phyloP scores from a whole-genome alignment of 2,888 invertebrate species.

The Rambutsinella grinnellia region DNA sequence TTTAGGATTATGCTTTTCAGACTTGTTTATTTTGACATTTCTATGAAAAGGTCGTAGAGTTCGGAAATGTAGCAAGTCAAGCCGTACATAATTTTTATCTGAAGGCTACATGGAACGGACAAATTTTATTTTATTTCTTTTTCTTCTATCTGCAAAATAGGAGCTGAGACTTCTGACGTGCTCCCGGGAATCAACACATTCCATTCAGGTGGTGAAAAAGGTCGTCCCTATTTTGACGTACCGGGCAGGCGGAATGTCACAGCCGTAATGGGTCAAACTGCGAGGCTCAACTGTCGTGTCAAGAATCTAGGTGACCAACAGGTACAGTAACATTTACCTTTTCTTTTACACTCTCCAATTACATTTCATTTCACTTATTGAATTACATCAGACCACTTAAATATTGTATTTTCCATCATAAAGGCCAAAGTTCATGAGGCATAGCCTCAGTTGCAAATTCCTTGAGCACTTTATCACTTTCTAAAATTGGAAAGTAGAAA shows the following conservation, averaged over 20 bases:
- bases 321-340: conserved; percentile 72
- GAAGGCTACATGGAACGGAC: background rate
- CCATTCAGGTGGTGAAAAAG: conserved; percentile 58
- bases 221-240: conserved; percentile 86
- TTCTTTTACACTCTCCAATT: too few species aligned
- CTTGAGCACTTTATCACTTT: too few species aligned
- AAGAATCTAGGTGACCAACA: conserved; percentile 90
- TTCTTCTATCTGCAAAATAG: conserved; percentile 34
- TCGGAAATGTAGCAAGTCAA: background rate
- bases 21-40: too few species aligned
- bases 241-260: conserved; percentile 86
- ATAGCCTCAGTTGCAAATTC: too few species aligned
- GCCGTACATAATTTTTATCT: background rate
- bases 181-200: conserved; percentile 65
- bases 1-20: too few species aligned
- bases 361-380: too few species aligned
- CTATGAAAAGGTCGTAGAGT: too few species aligned
- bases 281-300: conserved; percentile 84
- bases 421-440: too few species aligned
- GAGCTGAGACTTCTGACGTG: conserved; percentile 65
- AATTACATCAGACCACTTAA: too few species aligned
- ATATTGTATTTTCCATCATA: too few species aligned
- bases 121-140: too few species aligned
- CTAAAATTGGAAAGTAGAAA: too few species aligned
- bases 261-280: conserved; percentile 85